Percentiles rank a stretch among this genome's conserved stretches.
Evolutionary conservation across 2,888 invertebrate genomes (phyloP).

Genomic region (Hemaris fuciformis): DNA sequence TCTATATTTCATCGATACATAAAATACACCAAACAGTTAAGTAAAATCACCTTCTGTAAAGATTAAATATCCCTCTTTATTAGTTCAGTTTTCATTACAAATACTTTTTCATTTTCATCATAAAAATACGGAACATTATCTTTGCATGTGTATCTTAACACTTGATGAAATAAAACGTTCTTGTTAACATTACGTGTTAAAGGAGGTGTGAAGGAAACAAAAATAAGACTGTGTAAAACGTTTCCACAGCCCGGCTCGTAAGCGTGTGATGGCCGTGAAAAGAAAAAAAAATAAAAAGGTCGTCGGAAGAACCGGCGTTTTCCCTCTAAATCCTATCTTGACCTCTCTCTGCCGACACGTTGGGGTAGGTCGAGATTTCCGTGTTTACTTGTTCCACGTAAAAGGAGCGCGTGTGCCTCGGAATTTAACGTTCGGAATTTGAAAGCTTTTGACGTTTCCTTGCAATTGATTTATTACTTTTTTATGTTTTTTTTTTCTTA

Average conservation of each 20-base stretch:
- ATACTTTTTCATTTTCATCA: too few species aligned
- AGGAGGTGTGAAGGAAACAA: background rate
- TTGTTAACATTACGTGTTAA: background rate
- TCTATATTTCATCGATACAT: too few species aligned
- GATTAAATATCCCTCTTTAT: too few species aligned
- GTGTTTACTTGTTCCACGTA: constrained; percentile 16
- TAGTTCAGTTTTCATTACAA: too few species aligned
- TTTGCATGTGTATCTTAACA: too few species aligned
- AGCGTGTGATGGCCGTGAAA: background rate
- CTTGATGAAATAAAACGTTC: too few species aligned
- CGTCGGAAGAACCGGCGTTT: constrained; percentile 12
- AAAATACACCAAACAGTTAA: too few species aligned
- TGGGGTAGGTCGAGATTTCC: constrained; percentile 39
- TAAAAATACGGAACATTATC: background rate
- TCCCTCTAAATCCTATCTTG: constrained; percentile 31
- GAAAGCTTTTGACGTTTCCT: background rate
- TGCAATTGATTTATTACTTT: background rate
- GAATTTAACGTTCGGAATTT: background rate
- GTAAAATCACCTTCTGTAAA: too few species aligned
- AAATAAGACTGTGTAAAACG: background rate
- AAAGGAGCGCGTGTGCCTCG: constrained; percentile 1
- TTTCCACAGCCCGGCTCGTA: background rate
- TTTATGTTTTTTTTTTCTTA: background rate
- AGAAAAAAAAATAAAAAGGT: constrained; percentile 15
- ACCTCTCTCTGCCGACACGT: constrained; percentile 33